These are phyloP conservation scores for Pheosia gnoma DNA, from an alignment of 2,888 invertebrate species.

Conservation along the genomic window DNA sequence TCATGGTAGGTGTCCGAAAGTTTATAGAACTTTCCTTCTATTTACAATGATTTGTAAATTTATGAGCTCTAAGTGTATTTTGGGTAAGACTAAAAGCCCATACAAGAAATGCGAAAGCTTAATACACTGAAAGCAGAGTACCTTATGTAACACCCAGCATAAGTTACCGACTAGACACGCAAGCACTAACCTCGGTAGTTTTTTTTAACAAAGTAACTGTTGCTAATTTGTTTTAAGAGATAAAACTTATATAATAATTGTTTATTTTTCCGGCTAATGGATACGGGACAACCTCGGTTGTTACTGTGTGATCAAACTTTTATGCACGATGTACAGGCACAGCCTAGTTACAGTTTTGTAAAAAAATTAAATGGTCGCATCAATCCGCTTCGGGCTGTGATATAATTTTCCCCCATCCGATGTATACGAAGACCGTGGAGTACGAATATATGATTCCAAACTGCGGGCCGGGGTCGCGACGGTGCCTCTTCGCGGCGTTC, in stretches of 20 bases:
- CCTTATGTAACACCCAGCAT: neutral
- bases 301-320: neutral
- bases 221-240: too few species aligned
- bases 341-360: neutral
- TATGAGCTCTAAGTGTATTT: too few species aligned
- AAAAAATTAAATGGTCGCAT: neutral
- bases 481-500: slow-evolving; percentile 41
- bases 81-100: too few species aligned
- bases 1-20: too few species aligned
- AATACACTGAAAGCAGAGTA: neutral
- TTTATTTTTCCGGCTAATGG: too few species aligned
- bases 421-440: slow-evolving; percentile 73
- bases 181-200: neutral
- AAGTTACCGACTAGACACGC: neutral
- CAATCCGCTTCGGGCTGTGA: slow-evolving; percentile 34
- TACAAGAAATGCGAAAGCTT: too few species aligned
- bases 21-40: too few species aligned
- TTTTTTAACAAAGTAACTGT: too few species aligned
- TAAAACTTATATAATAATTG: too few species aligned
- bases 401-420: slow-evolving; percentile 74
- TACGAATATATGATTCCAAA: slow-evolving; percentile 71
- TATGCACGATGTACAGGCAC: neutral
- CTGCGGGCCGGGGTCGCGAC: slow-evolving; percentile 46
- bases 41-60: too few species aligned
- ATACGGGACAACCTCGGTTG: too few species aligned